A percentile compares a stretch with the other conserved stretches of the same genome.
phyloP scores from a whole-genome alignment of 2,888 invertebrate genomes.

The Plagodis pulveraria region DNA sequence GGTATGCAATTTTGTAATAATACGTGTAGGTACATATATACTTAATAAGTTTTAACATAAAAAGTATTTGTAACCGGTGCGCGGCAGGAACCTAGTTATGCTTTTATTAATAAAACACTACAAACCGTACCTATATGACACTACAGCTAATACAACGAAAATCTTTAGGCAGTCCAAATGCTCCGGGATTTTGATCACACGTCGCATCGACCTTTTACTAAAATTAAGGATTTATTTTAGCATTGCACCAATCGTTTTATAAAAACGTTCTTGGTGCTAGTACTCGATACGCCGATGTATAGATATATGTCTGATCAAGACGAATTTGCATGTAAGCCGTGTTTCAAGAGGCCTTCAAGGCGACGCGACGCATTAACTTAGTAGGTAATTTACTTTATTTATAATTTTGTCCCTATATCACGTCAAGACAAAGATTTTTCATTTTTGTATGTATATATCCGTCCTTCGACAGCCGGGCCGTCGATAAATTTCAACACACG shows the following conservation, averaged over 20 bases:
- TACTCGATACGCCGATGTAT: conserved; percentile 56
- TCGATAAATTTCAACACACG: conserved; percentile 81
- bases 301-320: conserved; percentile 49
- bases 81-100: too few relatives aligned
- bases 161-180: too few relatives aligned
- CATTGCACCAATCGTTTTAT: conserved; percentile 18
- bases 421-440: conserved; percentile 8
- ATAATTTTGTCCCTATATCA: conserved; percentile 9
- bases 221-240: conserved; percentile 4
- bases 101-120: too few relatives aligned
- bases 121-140: too few relatives aligned
- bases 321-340: conserved; percentile 61
- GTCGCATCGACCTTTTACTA: too few relatives aligned
- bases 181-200: too few relatives aligned
- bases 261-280: conserved; percentile 38
- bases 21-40: too few relatives aligned
- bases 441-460: conserved; percentile 62
- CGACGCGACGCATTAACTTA: conserved; percentile 7
- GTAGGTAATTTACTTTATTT: conserved; percentile 17
- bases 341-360: conserved; percentile 43
- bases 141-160: too few relatives aligned
- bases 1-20: too few relatives aligned
- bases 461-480: conserved; percentile 65
- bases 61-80: too few relatives aligned
- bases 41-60: too few relatives aligned